A percentile compares a stretch with the other conserved stretches of the same genome.
Conservation (phyloP, 2,888 invertebrate genomes). For the Nomada ruficornis region DNA sequence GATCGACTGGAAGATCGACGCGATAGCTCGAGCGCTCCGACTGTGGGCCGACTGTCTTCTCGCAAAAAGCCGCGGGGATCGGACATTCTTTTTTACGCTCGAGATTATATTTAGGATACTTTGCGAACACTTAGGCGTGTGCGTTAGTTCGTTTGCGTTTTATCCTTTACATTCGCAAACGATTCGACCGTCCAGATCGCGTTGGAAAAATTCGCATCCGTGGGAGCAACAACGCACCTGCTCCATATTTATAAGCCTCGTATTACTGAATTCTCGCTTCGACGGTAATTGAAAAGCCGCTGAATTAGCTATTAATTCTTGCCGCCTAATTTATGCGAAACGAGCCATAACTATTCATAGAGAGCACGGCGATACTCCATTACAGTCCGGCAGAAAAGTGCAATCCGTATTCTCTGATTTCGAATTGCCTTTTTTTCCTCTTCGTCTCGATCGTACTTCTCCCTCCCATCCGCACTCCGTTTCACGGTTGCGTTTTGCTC, state of each 20-base stretch:
- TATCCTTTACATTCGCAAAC: neutral
- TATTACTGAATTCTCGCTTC: conserved; percentile 61
- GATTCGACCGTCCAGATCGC: neutral
- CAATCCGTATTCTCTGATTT: conserved; percentile 49
- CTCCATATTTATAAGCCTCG: conserved; percentile 69
- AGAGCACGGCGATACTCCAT: conserved; percentile 55
- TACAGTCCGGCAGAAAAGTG: conserved; percentile 55
- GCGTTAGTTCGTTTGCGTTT: no score
- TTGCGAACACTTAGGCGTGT: no score
- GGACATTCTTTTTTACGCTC: conserved; percentile 19
- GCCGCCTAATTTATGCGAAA: conserved; percentile 70
- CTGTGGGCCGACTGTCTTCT: conserved; percentile 23
- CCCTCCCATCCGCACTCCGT: neutral
- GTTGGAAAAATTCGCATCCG: conserved; percentile 20
- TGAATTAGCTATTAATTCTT: conserved; percentile 71
- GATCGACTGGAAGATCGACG: conserved; percentile 50
- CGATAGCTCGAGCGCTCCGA: conserved; percentile 36
- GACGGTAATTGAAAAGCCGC: conserved; percentile 70
- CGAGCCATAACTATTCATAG: conserved; percentile 71
- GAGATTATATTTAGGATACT: no score
- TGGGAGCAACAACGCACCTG: conserved; percentile 40
- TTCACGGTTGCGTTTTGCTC: conserved; percentile 11
- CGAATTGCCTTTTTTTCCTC: neutral
- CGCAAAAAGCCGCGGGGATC: conserved; percentile 22
- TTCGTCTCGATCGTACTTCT: neutral